Percentiles rank a stretch among this genome's conserved stretches.
phyloP scores from a whole-genome alignment of 2,113 vertebrate species.

The Rhinolophus sinicus region DNA sequence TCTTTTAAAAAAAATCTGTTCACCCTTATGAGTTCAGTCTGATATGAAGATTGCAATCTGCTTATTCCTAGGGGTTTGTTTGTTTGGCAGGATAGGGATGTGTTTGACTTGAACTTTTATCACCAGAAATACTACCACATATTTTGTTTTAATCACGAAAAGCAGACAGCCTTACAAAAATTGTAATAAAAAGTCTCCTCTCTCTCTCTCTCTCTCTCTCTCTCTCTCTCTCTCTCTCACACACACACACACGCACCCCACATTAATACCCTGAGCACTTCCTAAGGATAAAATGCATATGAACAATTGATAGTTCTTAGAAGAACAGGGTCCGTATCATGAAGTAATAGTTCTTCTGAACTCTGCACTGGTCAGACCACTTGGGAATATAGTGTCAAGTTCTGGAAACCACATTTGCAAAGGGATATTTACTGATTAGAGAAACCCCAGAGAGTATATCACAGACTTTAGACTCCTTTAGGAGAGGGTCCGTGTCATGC shows the following conservation, averaged over 20 bases:
- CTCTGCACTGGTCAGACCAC: background rate
- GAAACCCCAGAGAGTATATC: background rate
- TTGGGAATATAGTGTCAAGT: background rate
- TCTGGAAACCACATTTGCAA: conserved; percentile 11
- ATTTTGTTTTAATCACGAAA: conserved; percentile 46
- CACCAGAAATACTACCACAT: background rate
- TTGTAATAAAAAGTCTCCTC: background rate
- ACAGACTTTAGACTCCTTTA: background rate
- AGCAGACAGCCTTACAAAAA: background rate
- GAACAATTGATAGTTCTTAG: background rate
- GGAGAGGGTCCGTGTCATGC: background rate
- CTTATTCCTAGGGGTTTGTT: background rate
- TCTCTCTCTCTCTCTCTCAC: background rate
- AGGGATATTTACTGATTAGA: background rate
- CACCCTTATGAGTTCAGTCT: background rate
- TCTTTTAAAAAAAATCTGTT: background rate
- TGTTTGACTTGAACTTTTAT: background rate
- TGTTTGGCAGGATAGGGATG: background rate
- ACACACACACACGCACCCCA: background rate
- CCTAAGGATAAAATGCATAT: background rate
- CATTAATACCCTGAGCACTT: background rate
- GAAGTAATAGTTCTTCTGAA: conserved; percentile 39
- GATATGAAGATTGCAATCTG: background rate
- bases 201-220: background rate
- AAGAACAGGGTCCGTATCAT: background rate